Evolutionary conservation across 1,140 invertebrate species (phyloP).

Genomic region (Hormaphis cornu): DNA sequence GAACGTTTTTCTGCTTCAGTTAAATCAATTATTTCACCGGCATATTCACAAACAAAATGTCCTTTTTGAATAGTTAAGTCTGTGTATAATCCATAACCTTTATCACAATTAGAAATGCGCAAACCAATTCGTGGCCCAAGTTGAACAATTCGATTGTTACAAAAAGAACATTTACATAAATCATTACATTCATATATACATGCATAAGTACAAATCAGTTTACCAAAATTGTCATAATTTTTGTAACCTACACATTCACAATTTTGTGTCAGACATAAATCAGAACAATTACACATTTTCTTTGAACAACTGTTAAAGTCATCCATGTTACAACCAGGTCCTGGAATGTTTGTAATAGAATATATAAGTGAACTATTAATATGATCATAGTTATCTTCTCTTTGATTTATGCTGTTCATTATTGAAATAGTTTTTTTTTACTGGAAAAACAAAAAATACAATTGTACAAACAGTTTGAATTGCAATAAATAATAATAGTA

Average conservation of each 20-base stretch:
- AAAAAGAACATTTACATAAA: constrained; percentile 53
- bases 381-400: constrained; percentile 46
- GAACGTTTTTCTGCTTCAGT: constrained; percentile 55
- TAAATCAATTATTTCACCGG: constrained; percentile 69
- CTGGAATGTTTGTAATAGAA: constrained; percentile 47
- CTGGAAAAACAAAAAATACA: not conserved
- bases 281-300: constrained; percentile 41
- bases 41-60: constrained; percentile 85
- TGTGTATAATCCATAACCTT: constrained; percentile 67
- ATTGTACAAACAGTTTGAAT: no score
- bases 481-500: no score
- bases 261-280: constrained; percentile 16
- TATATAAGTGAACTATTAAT: constrained; percentile 43
- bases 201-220: not conserved
- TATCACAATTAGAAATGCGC: constrained; percentile 46
- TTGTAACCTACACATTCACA: constrained; percentile 6
- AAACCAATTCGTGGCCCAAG: constrained; percentile 54
- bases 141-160: constrained; percentile 60
- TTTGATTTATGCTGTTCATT: not conserved
- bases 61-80: constrained; percentile 49
- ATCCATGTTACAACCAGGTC: constrained; percentile 45
- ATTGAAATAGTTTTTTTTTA: not conserved
- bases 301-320: constrained; percentile 46
- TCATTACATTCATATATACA: constrained; percentile 56
- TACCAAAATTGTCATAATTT: constrained; percentile 7